Evolutionary conservation across 2,113 vertebrate species (phyloP).

Genomic region (Callorhinus ursinus): DNA sequence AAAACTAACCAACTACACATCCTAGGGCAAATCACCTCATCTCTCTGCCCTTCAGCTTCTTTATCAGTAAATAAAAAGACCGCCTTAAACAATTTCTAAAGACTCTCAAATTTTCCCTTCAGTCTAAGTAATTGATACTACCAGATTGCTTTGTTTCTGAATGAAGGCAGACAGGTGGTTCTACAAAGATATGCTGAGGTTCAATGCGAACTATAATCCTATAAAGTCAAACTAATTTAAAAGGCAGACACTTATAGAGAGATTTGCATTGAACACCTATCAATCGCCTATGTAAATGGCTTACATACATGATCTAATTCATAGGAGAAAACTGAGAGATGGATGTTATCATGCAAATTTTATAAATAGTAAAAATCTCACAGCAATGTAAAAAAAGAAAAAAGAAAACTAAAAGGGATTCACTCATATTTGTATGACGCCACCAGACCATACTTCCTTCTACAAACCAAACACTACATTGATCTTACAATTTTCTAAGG

Average conservation of each 20-base stretch:
- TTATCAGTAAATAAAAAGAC: background rate
- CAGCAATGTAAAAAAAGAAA: conserved; percentile 3
- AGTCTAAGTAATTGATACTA: background rate
- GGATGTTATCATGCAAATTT: background rate
- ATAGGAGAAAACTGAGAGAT: background rate
- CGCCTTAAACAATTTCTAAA: background rate
- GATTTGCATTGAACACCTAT: background rate
- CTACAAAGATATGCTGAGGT: background rate
- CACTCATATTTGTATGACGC: background rate
- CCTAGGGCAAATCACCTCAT: background rate
- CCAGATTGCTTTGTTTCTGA: background rate
- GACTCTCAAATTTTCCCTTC: background rate
- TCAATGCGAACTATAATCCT: background rate
- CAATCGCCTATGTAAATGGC: background rate
- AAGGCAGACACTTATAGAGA: background rate
- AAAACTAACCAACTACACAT: background rate
- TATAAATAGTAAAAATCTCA: conserved; percentile 34
- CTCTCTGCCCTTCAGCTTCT: background rate
- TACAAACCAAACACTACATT: background rate
- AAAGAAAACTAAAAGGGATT: background rate
- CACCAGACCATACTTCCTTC: background rate
- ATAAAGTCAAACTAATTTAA: background rate
- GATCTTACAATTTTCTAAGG: background rate
- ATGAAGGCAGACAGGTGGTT: background rate
- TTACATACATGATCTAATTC: background rate